These are phyloP conservation scores for Remorina albescens DNA, from an alignment of 2,797 vertebrate species.

Conservation along the genomic window DNA sequence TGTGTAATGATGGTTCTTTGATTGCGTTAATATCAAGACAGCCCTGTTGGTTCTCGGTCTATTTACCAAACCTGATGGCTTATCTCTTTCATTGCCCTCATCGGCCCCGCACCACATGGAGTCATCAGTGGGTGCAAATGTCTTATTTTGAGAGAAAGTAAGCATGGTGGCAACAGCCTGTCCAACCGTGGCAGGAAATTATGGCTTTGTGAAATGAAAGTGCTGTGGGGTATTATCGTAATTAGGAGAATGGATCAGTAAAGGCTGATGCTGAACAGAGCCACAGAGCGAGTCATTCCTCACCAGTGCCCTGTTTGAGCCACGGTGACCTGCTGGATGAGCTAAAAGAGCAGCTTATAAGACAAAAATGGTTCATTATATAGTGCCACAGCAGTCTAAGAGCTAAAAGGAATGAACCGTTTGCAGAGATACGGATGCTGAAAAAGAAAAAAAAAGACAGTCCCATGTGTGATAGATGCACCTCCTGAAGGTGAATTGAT, in stretches of 20 bases:
- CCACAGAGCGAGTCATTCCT: neutral
- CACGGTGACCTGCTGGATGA: slow-evolving; percentile 16
- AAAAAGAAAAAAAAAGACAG: neutral
- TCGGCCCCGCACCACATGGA: slow-evolving; percentile 27
- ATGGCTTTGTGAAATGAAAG: slow-evolving; percentile 50
- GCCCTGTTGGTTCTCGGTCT: slow-evolving; percentile 48
- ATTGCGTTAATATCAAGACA: slow-evolving; percentile 54
- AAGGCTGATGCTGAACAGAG: slow-evolving; percentile 23
- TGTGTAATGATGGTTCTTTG: slow-evolving; percentile 55
- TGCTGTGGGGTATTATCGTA: slow-evolving; percentile 50
- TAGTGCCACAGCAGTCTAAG: neutral
- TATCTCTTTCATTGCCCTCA: slow-evolving; percentile 44
- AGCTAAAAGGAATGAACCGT: neutral
- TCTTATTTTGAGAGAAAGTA: slow-evolving; percentile 41
- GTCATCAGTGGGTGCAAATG: slow-evolving; percentile 31
- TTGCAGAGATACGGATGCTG: neutral
- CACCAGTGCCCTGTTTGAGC: neutral
- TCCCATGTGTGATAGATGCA: neutral
- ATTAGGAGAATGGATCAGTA: slow-evolving; percentile 54
- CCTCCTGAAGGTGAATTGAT: no score
- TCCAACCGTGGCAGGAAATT: slow-evolving; percentile 36
- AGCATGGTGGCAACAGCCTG: slow-evolving; percentile 24
- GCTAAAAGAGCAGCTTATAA: slow-evolving; percentile 15
- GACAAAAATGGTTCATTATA: slow-evolving; percentile 2
- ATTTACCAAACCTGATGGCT: slow-evolving; percentile 64